Conservation (phyloP, 1,140 invertebrate genomes). For the Eubasilissa regina region DNA sequence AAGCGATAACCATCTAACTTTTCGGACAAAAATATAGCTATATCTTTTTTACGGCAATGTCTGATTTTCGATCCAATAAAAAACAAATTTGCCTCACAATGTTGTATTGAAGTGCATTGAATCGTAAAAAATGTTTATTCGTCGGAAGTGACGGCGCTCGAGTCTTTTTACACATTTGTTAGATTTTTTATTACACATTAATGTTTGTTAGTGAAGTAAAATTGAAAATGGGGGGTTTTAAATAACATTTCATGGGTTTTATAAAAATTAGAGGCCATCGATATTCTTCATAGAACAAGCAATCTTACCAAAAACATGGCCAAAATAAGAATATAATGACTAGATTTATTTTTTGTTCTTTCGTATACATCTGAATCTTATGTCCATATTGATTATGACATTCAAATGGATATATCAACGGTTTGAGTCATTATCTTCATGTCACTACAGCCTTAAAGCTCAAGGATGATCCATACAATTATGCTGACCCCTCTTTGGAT, state of each 20-base stretch:
- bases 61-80: constrained; percentile 20
- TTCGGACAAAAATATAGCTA: background rate
- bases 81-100: background rate
- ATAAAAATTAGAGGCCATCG: background rate
- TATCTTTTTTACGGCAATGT: background rate
- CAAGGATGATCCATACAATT: no score
- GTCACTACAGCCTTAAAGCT: no score
- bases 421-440: no score
- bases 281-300: background rate
- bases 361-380: no score
- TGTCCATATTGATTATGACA: no score
- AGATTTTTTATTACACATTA: background rate
- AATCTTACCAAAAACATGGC: background rate
- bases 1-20: no score
- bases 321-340: no score
- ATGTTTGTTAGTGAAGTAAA: background rate
- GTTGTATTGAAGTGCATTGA: background rate
- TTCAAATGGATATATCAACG: no score
- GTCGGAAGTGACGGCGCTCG: background rate
- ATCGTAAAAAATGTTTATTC: constrained; percentile 8
- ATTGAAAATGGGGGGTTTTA: background rate
- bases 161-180: background rate
- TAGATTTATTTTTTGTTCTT: no score
- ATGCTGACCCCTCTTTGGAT: no score
- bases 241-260: background rate